Evolutionary conservation across 2,888 invertebrate species (phyloP).

Genomic region (Eumerus sabulonum): DNA sequence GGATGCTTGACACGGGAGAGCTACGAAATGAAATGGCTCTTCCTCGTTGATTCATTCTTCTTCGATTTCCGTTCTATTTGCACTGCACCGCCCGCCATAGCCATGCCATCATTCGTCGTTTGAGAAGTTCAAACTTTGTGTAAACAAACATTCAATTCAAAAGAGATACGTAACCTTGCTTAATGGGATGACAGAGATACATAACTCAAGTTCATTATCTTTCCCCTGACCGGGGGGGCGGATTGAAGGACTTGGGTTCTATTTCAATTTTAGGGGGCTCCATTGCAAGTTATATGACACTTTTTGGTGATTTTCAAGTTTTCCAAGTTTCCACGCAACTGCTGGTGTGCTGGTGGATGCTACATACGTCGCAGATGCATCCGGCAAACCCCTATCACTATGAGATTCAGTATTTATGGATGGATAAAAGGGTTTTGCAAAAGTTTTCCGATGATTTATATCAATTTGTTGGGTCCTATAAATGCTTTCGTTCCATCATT

Average conservation of each 20-base stretch:
- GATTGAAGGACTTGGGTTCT: constrained; percentile 1
- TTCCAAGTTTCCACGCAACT: neutral
- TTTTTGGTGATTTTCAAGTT: constrained; percentile 34
- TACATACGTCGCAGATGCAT: constrained; percentile 26
- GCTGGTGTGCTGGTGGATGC: constrained; percentile 6
- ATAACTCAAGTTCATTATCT: constrained; percentile 61
- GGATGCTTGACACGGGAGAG: constrained; percentile 47
- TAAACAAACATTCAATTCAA: too few relatives aligned
- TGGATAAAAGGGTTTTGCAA: constrained; percentile 12
- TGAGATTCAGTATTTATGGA: constrained; percentile 4
- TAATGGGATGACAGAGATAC: constrained; percentile 39
- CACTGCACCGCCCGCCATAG: neutral
- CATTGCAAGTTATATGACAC: constrained; percentile 42
- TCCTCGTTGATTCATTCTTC: too few relatives aligned
- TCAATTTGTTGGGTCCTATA: constrained; percentile 43
- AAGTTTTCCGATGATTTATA: constrained; percentile 27
- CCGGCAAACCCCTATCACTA: neutral
- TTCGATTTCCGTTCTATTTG: neutral
- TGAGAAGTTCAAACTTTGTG: constrained; percentile 27
- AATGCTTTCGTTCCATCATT: constrained; percentile 39
- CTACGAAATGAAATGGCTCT: constrained; percentile 53
- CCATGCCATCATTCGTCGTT: too few relatives aligned
- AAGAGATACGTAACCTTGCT: constrained; percentile 31
- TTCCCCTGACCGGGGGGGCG: neutral
- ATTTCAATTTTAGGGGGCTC: constrained; percentile 16